Percentiles rank a stretch among this genome's conserved stretches.
These are phyloP conservation scores for Drosophila novamexicana DNA, from an alignment of 1,140 invertebrate species.

Conservation along the genomic window DNA sequence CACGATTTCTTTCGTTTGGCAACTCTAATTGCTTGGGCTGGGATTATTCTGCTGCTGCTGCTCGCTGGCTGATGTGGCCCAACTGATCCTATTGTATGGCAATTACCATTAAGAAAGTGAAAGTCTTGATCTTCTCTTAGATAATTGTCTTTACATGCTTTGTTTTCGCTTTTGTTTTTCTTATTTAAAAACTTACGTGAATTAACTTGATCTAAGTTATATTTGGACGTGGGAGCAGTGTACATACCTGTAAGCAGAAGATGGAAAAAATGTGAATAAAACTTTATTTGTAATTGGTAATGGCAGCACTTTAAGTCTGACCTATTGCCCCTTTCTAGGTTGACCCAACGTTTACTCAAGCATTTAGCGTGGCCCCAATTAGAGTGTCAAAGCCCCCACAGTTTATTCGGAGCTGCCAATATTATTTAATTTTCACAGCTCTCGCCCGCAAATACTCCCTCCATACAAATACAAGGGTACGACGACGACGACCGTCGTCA, in stretches of 20 bases:
- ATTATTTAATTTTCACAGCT: constrained; percentile 68
- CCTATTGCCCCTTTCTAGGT: constrained; percentile 22
- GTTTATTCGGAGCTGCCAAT: constrained; percentile 74
- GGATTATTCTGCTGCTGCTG: constrained; percentile 7
- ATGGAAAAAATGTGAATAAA: constrained; percentile 21
- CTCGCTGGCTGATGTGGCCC: neutral
- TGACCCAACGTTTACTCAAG: constrained; percentile 21
- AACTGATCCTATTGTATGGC: constrained; percentile 31
- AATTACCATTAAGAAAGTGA: constrained; percentile 38
- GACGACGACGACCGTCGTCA: constrained; percentile 41
- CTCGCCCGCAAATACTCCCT: neutral
- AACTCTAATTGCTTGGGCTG: constrained; percentile 37
- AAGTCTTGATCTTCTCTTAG: constrained; percentile 37
- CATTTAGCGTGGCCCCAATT: constrained; percentile 55
- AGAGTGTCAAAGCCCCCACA: constrained; percentile 45
- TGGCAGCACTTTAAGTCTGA: constrained; percentile 16
- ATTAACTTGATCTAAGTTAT: neutral
- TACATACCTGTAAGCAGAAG: constrained; percentile 41
- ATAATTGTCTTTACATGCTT: constrained; percentile 23
- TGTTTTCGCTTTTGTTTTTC: neutral
- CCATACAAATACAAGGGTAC: too few species aligned
- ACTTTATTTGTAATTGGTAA: constrained; percentile 12
- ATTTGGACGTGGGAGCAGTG: neutral
- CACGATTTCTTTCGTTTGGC: constrained; percentile 19
- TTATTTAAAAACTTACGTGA: constrained; percentile 23